Percentiles rank a stretch among this genome's conserved stretches.
Conservation (phyloP, 1,140 invertebrate species). For the Zelostemma sp. region DNA sequence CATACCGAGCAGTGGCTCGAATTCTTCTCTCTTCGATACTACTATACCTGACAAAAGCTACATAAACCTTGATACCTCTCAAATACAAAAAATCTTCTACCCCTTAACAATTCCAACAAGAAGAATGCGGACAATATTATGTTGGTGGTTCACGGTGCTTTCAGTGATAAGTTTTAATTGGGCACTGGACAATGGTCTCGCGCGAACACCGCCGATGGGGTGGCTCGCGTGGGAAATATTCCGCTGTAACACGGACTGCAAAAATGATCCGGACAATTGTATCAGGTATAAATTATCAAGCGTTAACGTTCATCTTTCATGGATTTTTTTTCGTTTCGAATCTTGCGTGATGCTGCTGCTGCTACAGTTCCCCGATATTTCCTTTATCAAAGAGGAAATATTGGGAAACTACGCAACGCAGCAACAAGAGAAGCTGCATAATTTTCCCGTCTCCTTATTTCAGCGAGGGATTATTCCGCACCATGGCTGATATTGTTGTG, state of each 20-base stretch:
- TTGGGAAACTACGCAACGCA: too few species aligned
- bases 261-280: slow-evolving; percentile 92
- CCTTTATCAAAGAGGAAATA: too few species aligned
- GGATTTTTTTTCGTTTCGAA: background rate
- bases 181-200: slow-evolving; percentile 85
- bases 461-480: slow-evolving; percentile 92
- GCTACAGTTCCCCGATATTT: background rate
- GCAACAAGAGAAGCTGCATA: slow-evolving; percentile 23
- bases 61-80: too few species aligned
- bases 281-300: slow-evolving; percentile 93
- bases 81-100: too few species aligned
- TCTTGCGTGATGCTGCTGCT: background rate
- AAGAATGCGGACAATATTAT: slow-evolving; percentile 44
- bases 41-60: too few species aligned
- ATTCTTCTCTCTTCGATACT: too few species aligned
- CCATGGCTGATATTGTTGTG: slow-evolving; percentile 92
- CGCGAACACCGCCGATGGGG: slow-evolving; percentile 85
- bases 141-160: slow-evolving; percentile 44
- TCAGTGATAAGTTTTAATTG: slow-evolving; percentile 13
- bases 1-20: too few species aligned
- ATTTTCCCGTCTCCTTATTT: slow-evolving; percentile 52
- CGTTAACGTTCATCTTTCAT: slow-evolving; percentile 18
- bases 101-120: too few species aligned
- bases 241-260: slow-evolving; percentile 93
- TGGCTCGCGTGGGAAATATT: slow-evolving; percentile 96